These are phyloP conservation scores for Atrina japonica DNA, from an alignment of 2,888 invertebrate species.

Conservation along the genomic window DNA sequence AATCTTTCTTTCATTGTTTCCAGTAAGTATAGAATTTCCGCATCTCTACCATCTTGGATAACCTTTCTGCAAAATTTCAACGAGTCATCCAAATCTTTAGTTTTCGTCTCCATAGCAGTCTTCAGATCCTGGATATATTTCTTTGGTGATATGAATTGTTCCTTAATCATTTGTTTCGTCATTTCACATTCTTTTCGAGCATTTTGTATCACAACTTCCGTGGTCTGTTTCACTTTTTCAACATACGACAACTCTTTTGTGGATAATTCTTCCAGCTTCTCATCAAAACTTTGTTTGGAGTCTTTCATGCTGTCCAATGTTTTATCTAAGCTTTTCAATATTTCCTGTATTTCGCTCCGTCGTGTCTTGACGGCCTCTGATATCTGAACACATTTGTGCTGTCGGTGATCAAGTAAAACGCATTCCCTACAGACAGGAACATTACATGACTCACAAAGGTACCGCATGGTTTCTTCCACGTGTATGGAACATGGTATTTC, in stretches of 20 bases:
- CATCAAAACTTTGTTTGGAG: not conserved
- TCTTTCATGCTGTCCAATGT: not conserved
- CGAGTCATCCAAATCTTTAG: not conserved
- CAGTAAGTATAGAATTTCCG: slow-evolving; percentile 6
- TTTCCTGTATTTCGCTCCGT: not conserved
- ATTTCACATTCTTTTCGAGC: not conserved
- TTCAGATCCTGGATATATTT: not conserved
- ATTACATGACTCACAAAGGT: slow-evolving; percentile 15
- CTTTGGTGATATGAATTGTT: not conserved
- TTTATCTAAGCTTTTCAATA: not conserved
- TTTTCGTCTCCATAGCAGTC: not conserved
- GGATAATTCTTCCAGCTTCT: not conserved
- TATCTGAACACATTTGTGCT: not conserved
- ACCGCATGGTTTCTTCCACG: not conserved
- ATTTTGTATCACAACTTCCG: not conserved
- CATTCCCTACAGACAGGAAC: slow-evolving; percentile 19
- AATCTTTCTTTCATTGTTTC: not conserved
- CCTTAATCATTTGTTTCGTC: not conserved
- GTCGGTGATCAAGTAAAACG: slow-evolving; percentile 5
- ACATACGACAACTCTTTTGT: not conserved
- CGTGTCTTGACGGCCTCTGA: not conserved
- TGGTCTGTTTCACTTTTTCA: not conserved
- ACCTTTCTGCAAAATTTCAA: slow-evolving; percentile 10
- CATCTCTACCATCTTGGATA: slow-evolving; percentile 9
- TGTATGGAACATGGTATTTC: slow-evolving; percentile 13